Percentiles rank a stretch among this genome's conserved stretches.
Evolutionary conservation across 2,797 vertebrate species (phyloP).

Genomic region (Myiotriccus ornatus): DNA sequence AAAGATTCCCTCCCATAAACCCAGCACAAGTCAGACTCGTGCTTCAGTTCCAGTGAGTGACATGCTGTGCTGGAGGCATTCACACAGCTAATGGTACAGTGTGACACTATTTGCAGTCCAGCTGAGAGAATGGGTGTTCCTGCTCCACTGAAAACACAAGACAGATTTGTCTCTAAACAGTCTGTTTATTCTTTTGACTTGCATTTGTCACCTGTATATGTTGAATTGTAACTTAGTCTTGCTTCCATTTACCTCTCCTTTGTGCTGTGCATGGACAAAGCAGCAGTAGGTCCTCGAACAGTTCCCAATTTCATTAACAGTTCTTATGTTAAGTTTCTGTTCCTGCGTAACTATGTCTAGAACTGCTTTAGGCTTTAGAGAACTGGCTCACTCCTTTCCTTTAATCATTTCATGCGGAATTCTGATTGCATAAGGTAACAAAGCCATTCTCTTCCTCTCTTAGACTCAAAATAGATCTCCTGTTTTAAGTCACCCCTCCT

Average conservation of each 20-base stretch:
- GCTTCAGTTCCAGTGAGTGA: not conserved
- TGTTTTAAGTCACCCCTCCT: not conserved
- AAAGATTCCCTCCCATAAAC: not conserved
- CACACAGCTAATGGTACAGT: not conserved
- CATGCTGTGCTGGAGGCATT: fast-evolving
- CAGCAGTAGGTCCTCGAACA: not conserved
- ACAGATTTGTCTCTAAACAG: not conserved
- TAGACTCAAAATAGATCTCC: not conserved
- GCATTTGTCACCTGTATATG: not conserved
- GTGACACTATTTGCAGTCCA: not conserved
- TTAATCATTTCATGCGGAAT: not conserved
- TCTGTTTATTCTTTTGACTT: not conserved
- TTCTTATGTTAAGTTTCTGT: slow-evolving; percentile 2
- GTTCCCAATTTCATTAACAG: not conserved
- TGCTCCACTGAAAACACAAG: not conserved
- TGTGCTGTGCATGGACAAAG: not conserved
- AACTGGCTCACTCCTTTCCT: not conserved
- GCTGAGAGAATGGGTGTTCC: not conserved
- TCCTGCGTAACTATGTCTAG: not conserved
- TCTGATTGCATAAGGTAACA: not conserved
- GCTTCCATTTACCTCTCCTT: not conserved
- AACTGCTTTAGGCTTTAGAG: not conserved
- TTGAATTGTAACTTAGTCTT: not conserved
- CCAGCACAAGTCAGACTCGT: fast-evolving
- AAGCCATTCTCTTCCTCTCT: not conserved